Percentiles rank a stretch among this genome's conserved stretches.
These are phyloP conservation scores for Hipparchia sbordonii DNA, from an alignment of 2,888 invertebrate species.

Conservation along the genomic window DNA sequence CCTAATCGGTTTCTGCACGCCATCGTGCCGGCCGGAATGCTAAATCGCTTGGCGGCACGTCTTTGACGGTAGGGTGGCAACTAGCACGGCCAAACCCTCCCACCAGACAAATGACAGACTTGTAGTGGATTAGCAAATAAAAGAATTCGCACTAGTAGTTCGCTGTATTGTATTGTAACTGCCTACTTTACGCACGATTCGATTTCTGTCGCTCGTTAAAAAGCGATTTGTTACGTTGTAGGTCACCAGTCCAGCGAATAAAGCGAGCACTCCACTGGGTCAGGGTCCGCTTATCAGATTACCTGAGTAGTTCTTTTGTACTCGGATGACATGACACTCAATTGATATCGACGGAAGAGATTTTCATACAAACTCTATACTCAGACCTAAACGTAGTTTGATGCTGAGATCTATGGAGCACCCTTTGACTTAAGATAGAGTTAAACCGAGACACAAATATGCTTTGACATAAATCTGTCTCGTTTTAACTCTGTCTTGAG, in stretches of 20 bases:
- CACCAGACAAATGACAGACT: too few species aligned
- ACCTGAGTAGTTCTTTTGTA: not conserved
- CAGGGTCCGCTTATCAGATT: conserved; percentile 26
- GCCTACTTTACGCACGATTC: not conserved
- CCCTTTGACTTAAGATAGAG: too few species aligned
- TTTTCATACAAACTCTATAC: not conserved
- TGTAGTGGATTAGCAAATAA: not conserved
- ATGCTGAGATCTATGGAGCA: too few species aligned
- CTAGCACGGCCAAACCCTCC: too few species aligned
- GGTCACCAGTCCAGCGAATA: conserved; percentile 19
- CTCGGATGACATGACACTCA: not conserved
- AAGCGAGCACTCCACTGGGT: conserved; percentile 21
- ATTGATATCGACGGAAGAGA: not conserved
- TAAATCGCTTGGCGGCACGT: too few species aligned
- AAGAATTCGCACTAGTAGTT: not conserved
- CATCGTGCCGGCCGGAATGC: too few species aligned
- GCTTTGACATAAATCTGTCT: too few species aligned
- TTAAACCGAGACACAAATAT: too few species aligned
- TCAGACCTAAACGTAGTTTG: too few species aligned
- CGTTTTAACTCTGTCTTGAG: too few species aligned
- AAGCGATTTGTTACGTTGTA: conserved; percentile 31
- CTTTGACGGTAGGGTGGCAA: too few species aligned
- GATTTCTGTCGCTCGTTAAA: conserved; percentile 30
- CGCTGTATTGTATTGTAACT: not conserved
- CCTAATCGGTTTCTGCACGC: too few species aligned